Evolutionary conservation across 2,888 invertebrate genomes (phyloP).

Genomic region (Spialia ferax): DNA sequence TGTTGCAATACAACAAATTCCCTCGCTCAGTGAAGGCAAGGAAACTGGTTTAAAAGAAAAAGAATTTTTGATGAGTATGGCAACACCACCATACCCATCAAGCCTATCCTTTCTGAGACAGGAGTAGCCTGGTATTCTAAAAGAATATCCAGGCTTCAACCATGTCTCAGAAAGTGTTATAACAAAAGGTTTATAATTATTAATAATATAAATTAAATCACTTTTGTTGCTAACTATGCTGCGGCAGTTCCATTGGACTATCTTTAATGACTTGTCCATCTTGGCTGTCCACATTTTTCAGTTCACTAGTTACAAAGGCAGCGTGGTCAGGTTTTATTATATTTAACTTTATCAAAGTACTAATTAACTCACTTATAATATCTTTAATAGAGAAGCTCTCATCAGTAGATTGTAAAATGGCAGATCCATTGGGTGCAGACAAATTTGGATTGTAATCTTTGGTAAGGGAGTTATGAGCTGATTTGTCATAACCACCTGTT

Average conservation of each 20-base stretch:
- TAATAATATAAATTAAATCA: slow-evolving; percentile 10
- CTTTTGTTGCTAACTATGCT: slow-evolving; percentile 12
- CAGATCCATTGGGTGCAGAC: neutral
- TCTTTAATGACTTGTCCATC: neutral
- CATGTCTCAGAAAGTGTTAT: slow-evolving; percentile 27
- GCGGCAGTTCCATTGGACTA: slow-evolving; percentile 27
- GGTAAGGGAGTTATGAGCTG: neutral
- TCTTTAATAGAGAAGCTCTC: neutral
- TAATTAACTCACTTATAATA: neutral
- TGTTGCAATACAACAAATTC: neutral
- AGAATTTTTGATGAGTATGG: neutral
- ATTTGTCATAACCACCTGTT: slow-evolving; percentile 8
- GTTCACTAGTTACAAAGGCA: neutral
- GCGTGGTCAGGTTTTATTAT: slow-evolving; percentile 3
- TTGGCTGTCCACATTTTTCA: slow-evolving; percentile 1
- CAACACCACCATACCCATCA: slow-evolving; percentile 8
- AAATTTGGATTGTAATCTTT: slow-evolving; percentile 3
- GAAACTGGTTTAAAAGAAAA: neutral
- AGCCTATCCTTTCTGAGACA: slow-evolving; percentile 1
- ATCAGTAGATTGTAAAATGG: neutral
- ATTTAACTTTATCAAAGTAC: neutral
- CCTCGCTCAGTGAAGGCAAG: neutral
- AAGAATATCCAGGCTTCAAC: slow-evolving; percentile 22
- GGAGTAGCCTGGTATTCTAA: neutral
- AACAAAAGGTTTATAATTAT: slow-evolving; percentile 17